Percentiles rank a stretch among this genome's conserved stretches.
phyloP scores from a whole-genome alignment of 1,140 invertebrate species.

The Saccostrea glomerata region DNA sequence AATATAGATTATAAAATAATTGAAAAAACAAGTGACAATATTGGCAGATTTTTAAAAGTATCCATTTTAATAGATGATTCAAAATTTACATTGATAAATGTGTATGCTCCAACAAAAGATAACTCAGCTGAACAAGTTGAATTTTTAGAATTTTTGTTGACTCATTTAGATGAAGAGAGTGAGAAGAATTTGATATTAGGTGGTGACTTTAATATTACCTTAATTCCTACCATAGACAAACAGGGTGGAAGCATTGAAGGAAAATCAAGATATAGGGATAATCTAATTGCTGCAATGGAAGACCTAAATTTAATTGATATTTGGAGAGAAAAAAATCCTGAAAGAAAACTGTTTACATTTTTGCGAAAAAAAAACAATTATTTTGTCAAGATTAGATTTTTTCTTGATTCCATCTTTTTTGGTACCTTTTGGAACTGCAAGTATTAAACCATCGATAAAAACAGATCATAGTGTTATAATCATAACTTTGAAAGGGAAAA shows the following conservation, averaged over 20 bases:
- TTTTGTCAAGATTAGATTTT: too few relatives aligned
- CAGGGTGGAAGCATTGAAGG: background rate
- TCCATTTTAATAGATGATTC: too few relatives aligned
- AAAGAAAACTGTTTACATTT: background rate
- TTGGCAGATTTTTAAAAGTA: too few relatives aligned
- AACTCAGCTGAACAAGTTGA: background rate
- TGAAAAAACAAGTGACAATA: too few relatives aligned
- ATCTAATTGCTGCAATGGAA: background rate
- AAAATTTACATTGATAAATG: too few relatives aligned
- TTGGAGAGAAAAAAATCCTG: background rate
- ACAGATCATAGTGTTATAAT: background rate
- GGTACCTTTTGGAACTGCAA: background rate
- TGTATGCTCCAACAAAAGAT: slow-evolving; percentile 7
- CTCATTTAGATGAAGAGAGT: background rate
- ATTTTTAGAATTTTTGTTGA: background rate
- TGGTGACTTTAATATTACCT: background rate
- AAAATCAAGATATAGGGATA: background rate
- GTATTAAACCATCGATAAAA: background rate
- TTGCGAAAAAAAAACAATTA: background rate
- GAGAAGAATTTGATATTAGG: background rate
- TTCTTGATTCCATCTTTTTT: too few relatives aligned
- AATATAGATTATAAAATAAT: background rate
- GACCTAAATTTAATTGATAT: background rate
- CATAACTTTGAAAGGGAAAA: too few relatives aligned
- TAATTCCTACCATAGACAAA: background rate